A percentile compares a stretch with the other conserved stretches of the same genome.
Conservation (phyloP, 2,888 invertebrate genomes). For the Tinea pellionella region DNA sequence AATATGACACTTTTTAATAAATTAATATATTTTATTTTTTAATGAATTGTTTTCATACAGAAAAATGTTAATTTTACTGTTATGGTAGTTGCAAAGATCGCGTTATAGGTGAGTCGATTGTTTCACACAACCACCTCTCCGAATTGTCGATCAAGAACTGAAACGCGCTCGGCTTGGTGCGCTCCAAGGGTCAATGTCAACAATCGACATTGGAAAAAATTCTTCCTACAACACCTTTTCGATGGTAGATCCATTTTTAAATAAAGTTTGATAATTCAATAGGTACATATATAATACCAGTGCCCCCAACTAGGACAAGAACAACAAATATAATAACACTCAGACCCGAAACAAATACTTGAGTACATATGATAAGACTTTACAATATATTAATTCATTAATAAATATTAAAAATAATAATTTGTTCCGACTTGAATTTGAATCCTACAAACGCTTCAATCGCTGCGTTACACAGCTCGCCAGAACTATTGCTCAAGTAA, state of each 20-base stretch:
- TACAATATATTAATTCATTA: too few relatives aligned
- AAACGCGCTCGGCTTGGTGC: constrained; percentile 1
- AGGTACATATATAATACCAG: too few relatives aligned
- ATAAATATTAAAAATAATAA: too few relatives aligned
- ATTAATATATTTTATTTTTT: neutral
- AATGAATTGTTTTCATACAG: neutral
- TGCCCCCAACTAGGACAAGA: too few relatives aligned
- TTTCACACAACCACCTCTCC: neutral
- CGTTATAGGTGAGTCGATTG: neutral
- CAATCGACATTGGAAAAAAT: neutral
- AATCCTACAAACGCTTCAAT: too few relatives aligned
- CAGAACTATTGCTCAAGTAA: too few relatives aligned
- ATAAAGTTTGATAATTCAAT: too few relatives aligned
- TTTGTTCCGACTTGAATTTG: too few relatives aligned
- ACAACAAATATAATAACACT: too few relatives aligned
- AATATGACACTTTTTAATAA: neutral
- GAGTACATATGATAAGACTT: too few relatives aligned
- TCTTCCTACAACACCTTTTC: neutral
- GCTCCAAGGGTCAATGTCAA: neutral
- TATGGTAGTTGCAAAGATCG: neutral
- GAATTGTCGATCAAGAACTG: neutral
- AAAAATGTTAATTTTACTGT: neutral
- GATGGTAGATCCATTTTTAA: neutral
- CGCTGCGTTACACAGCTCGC: too few relatives aligned
- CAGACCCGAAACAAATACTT: too few relatives aligned